Percentiles rank a stretch among this genome's conserved stretches.
These are phyloP conservation scores for Coturnix japonica DNA, from an alignment of 2,113 vertebrate species.

Conservation along the genomic window DNA sequence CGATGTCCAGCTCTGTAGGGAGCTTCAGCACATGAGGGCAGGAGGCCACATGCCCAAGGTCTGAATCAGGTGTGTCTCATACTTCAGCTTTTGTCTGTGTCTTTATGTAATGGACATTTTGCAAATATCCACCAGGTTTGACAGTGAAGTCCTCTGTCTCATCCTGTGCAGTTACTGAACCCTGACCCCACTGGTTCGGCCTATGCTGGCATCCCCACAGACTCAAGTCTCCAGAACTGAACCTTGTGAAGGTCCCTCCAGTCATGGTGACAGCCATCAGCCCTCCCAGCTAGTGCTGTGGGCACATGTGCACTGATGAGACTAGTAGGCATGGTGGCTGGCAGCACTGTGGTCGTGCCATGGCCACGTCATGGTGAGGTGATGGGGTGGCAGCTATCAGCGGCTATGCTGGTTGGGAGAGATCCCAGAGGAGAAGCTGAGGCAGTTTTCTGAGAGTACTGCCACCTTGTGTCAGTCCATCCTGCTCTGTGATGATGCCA, in stretches of 20 bases:
- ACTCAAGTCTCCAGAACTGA: fast-evolving
- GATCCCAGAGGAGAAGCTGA: neutral
- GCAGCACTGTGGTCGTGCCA: fast-evolving
- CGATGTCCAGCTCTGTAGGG: fast-evolving
- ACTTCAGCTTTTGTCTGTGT: neutral
- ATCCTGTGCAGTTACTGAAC: fast-evolving
- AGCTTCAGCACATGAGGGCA: fast-evolving
- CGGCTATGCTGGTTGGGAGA: neutral
- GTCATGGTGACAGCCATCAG: fast-evolving
- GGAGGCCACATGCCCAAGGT: fast-evolving
- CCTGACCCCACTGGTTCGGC: fast-evolving
- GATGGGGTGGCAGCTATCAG: neutral
- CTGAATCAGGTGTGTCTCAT: neutral
- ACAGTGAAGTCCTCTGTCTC: neutral
- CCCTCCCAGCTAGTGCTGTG: neutral
- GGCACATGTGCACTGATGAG: too few relatives aligned
- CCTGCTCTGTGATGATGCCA: fast-evolving
- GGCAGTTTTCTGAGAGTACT: neutral
- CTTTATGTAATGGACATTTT: neutral
- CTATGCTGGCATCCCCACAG: fast-evolving
- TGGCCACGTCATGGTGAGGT: neutral
- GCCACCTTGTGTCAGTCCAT: slow-evolving; percentile 41
- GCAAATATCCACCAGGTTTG: neutral
- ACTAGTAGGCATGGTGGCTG: fast-evolving
- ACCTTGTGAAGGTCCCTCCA: fast-evolving